Conservation (phyloP, 2,888 invertebrate species). For the Agriotes lineatus region DNA sequence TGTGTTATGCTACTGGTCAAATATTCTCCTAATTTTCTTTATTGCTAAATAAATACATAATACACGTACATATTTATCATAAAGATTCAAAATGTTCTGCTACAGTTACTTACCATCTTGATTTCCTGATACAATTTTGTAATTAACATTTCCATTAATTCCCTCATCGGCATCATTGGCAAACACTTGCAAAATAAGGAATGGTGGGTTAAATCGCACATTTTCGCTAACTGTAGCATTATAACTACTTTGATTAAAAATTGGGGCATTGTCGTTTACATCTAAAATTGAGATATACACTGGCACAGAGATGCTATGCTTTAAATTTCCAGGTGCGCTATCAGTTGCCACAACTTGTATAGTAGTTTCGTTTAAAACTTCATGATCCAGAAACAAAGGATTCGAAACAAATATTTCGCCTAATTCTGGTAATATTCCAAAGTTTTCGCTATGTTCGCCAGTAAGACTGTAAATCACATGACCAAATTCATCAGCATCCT, state of each 20-base stretch:
- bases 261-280: slow-evolving; percentile 90
- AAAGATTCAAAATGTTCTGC: too few relatives aligned
- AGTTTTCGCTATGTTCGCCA: slow-evolving; percentile 80
- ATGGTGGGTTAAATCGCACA: slow-evolving; percentile 82
- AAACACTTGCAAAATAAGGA: slow-evolving; percentile 83
- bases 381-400: slow-evolving; percentile 82
- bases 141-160: slow-evolving; percentile 81
- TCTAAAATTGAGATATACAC: slow-evolving; percentile 84
- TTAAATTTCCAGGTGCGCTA: slow-evolving; percentile 77
- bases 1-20: too few relatives aligned
- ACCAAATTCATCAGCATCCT: slow-evolving; percentile 84
- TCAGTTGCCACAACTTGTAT: slow-evolving; percentile 87
- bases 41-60: too few relatives aligned
- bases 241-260: slow-evolving; percentile 83
- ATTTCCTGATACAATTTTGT: slow-evolving; percentile 78
- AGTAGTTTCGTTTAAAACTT: slow-evolving; percentile 76
- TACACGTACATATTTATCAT: too few relatives aligned
- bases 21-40: too few relatives aligned
- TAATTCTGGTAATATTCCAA: slow-evolving; percentile 77
- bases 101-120: slow-evolving; percentile 71
- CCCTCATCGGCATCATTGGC: slow-evolving; percentile 88
- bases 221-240: slow-evolving; percentile 87
- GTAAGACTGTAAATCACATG: slow-evolving; percentile 82
- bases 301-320: slow-evolving; percentile 80
- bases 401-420: slow-evolving; percentile 84